Base-by-base conservation (phyloP, 2,888 invertebrate genomes). In the Cheilosia pagana region DNA sequence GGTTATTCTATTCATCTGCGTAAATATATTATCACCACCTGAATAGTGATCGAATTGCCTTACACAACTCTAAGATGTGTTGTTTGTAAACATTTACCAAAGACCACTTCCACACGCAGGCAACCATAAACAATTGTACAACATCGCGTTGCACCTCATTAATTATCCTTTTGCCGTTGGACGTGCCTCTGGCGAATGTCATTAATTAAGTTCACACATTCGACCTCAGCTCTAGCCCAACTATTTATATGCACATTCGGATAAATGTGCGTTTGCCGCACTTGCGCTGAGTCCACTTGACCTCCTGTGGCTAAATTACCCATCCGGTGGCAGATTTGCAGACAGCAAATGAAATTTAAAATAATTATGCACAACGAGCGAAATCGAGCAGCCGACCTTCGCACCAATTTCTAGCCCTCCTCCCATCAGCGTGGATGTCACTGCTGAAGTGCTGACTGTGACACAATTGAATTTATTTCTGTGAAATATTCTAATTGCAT, bases 181-280 rank as follows among this genome's bases (percentile, higher is more conserved):
- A 14, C 16, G 35, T 35, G 23, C 5, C 39, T 39, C 70, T n/a
- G 28, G 25, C 25, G 25, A 12, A 39, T 39, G 60, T 16, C 41
- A 62, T 72, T 60, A 72, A 52, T 72, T 71, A 60, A 62, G 14
- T 72, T 72, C 60, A 72, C 71, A 72, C 60, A 62, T 60, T 28
- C 52, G 14, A n/a, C 35, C 10, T 35, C 10, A 12, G 35, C 35
- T 10, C 35, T 7, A 35, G 39, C 16, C 45, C 31, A 39, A 35
- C 23, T 48, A 48, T 45, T 16, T 19, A 21, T 3, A 8, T 10
- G 48, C 39, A 50, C 23, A 48, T n/a, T 39, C 39, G 25, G 12
- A 39, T 23, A 28, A 14, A 28, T 28, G 7, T 28, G 25, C 39
- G 55, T 48, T 59, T 39, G 67, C 67, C 31, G 8, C 41, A 43